Evolutionary conservation across 2,113 vertebrate species (phyloP).

Genomic region (Zosterops japonicus): DNA sequence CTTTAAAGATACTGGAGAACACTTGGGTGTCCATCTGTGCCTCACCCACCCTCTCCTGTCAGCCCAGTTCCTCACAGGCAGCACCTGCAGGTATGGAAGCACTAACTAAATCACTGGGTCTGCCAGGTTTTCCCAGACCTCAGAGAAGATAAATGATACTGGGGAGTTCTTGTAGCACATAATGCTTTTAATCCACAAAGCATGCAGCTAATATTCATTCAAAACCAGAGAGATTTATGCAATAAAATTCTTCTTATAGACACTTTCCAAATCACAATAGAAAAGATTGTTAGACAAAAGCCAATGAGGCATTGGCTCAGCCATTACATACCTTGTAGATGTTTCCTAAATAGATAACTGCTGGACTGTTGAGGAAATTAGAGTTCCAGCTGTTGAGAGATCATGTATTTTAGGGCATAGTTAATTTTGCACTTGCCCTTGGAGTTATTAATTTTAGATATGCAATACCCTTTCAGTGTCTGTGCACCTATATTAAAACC

Average conservation of each 20-base stretch:
- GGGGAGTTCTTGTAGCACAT: not conserved
- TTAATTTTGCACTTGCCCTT: not conserved
- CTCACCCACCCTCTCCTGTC: not conserved
- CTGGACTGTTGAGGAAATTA: not conserved
- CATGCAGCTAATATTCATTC: conserved; percentile 14
- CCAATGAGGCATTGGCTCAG: conserved; percentile 21
- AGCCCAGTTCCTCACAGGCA: not conserved
- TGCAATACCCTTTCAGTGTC: not conserved
- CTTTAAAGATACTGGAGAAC: not conserved
- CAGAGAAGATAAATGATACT: conserved; percentile 35
- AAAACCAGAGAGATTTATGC: conserved; percentile 15
- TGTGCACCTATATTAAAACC: not conserved
- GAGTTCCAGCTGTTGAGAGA: not conserved
- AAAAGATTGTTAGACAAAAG: conserved; percentile 1
- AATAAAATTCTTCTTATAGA: conserved; percentile 17
- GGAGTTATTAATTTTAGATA: not conserved
- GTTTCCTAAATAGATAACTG: not conserved
- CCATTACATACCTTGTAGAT: conserved; percentile 6
- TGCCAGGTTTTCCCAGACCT: not conserved
- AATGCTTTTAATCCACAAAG: not conserved
- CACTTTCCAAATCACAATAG: not conserved
- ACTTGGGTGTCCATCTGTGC: not conserved
- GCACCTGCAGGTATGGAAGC: not conserved
- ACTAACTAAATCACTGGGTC: not conserved
- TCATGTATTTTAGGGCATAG: not conserved